Evolutionary conservation across 2,888 invertebrate species (phyloP), one percentile per base, ranked within the genome.

Genomic region (Parnassius apollo): DNA sequence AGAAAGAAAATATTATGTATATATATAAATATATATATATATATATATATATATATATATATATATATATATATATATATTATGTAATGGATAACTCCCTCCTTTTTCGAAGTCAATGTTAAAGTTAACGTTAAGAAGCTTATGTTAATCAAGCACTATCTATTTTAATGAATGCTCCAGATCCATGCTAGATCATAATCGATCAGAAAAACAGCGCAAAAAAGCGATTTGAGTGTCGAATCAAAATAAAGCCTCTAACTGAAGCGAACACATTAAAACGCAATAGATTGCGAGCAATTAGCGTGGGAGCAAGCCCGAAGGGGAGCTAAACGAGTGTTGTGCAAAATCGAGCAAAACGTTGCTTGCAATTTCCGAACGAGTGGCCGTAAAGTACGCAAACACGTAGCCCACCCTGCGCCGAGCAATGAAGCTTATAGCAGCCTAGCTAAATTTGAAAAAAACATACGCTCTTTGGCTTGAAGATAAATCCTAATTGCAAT

Each of bases 321-420:
- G 56, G 55, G 62, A 35, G n/a, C 22, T 52, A 52, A 49, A 53
- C 51, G 63, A 56, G 63, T 59, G 59, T 56, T 59, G 59, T 42
- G 59, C 63, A 59, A 64, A 69, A 73, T 68, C 66, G 64, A 68
- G 65, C 61, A 71, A 72, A 71, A 71, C 67, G 59, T 56, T 18
- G 62, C 58, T 59, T 66, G 71, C 72, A 71, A 71, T 74, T 74
- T 73, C 69, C 71, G 66, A 70, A 67, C 66, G 68, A 67, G 62
- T 61, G 62, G 59, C 61, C 57, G 61, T 62, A 64, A 62, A 66
- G 67, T 67, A 63, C 59, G 59, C 48, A 64, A 50, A 67, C 64
- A 63, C 63, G 58, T 52, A 46, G 42, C 58, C 58, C 54, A n/a
- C 50, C 42, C 62, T 44, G n/a, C 53, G 12, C 42, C 18, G 8